Percentiles rank a stretch among this genome's conserved stretches.
Conservation (phyloP, 2,888 invertebrate species). For the Tiliacea aurago region DNA sequence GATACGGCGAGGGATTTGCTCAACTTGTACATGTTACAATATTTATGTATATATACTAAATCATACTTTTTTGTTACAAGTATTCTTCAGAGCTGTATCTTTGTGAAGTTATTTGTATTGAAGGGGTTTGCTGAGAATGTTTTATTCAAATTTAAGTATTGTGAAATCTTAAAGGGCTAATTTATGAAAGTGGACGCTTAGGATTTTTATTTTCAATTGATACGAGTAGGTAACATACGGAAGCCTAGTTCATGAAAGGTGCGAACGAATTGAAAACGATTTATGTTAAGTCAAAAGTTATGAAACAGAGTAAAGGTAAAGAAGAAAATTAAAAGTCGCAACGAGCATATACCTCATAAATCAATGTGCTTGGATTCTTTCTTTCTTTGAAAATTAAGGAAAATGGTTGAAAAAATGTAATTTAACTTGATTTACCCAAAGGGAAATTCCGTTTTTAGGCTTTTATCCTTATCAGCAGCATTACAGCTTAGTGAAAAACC, state of each 20-base stretch:
- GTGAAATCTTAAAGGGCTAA: background rate
- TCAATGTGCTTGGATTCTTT: constrained; percentile 5
- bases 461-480: constrained; percentile 28
- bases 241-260: background rate
- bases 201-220: background rate
- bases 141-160: constrained; percentile 15
- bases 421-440: constrained; percentile 35
- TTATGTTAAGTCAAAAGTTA: background rate
- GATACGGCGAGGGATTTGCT: constrained; percentile 54
- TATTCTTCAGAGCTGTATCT: constrained; percentile 34
- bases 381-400: no score
- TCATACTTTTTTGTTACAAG: constrained; percentile 46
- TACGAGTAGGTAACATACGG: no score
- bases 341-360: constrained; percentile 3
- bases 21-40: constrained; percentile 37
- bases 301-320: background rate
- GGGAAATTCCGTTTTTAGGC: constrained; percentile 16
- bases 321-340: constrained; percentile 2
- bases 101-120: constrained; percentile 29
- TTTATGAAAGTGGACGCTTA: background rate
- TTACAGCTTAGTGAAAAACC: constrained; percentile 21
- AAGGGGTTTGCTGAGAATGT: constrained; percentile 20
- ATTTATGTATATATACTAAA: constrained; percentile 25
- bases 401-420: constrained; percentile 3
- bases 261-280: background rate